Conservation (phyloP, 35 echinoderm and acorn worm species). For the Acanthaster planci region DNA sequence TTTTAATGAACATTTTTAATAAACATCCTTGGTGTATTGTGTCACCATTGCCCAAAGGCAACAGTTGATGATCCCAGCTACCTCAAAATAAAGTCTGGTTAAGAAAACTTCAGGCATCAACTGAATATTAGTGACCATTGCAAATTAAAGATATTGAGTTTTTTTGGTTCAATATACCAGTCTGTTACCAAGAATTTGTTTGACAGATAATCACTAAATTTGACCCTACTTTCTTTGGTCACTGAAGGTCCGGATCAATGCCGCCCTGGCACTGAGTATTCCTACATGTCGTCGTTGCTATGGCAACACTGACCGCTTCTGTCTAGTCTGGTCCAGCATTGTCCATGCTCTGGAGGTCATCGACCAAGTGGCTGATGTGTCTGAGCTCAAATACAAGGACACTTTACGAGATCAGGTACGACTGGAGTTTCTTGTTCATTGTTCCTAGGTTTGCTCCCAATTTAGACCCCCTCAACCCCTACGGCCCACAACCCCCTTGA, state of each 20-base stretch:
- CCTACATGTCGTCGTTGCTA: conserved; percentile 57
- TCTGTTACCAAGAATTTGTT: background rate
- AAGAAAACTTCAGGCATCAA: too few relatives aligned
- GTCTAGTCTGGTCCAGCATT: conserved; percentile 70
- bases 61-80: too few relatives aligned
- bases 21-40: too few relatives aligned
- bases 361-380: conserved; percentile 79
- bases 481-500: too few relatives aligned
- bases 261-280: conserved; percentile 76
- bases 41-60: too few relatives aligned
- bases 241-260: conserved; percentile 89
- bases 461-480: too few relatives aligned
- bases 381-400: conserved; percentile 96
- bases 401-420: conserved; percentile 86
- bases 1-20: too few relatives aligned
- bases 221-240: background rate
- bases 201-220: background rate
- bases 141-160: background rate
- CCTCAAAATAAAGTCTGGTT: too few relatives aligned
- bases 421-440: background rate
- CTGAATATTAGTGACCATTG: too few relatives aligned
- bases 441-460: too few relatives aligned
- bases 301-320: conserved; percentile 60
- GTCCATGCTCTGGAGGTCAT: conserved; percentile 76
- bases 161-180: background rate